Conservation (phyloP, 2,888 invertebrate genomes). For the Platynereis dumerilii region DNA sequence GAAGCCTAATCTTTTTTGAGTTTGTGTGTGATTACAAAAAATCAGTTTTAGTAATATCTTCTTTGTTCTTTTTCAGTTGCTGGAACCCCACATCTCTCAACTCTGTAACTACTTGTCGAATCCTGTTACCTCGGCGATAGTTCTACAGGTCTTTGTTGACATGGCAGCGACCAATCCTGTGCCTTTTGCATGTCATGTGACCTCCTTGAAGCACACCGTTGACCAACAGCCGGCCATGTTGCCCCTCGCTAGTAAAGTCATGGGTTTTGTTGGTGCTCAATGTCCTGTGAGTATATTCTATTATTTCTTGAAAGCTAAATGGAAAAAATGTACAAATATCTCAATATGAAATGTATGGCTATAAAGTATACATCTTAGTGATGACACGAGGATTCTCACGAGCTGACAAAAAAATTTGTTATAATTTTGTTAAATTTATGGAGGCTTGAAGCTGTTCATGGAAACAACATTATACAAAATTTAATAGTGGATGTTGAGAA, state of each 20-base stretch:
- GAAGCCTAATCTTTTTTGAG: too few species aligned
- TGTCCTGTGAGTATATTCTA: slow-evolving; percentile 52
- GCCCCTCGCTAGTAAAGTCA: slow-evolving; percentile 57
- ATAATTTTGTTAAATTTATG: too few species aligned
- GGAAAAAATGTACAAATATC: too few species aligned
- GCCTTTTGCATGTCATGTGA: slow-evolving; percentile 75
- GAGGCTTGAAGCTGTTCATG: too few species aligned
- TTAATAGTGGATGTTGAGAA: too few species aligned
- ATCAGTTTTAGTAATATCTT: too few species aligned
- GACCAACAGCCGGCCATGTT: slow-evolving; percentile 55
- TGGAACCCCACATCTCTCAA: slow-evolving; percentile 83
- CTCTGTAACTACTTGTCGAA: slow-evolving; percentile 77
- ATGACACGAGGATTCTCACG: too few species aligned
- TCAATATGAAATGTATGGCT: too few species aligned
- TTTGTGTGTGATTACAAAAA: too few species aligned
- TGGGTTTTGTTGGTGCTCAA: slow-evolving; percentile 62
- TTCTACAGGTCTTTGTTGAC: slow-evolving; percentile 78
- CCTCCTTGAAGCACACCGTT: slow-evolving; percentile 70
- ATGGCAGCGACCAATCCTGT: slow-evolving; percentile 76
- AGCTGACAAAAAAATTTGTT: too few species aligned
- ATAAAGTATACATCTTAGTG: too few species aligned
- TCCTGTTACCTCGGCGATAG: slow-evolving; percentile 70
- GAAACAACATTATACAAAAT: too few species aligned
- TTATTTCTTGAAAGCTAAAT: background rate
- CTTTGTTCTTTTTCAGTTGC: slow-evolving; percentile 66